Conservation (phyloP, 2,797 vertebrate genomes). For the Nyctibius grandis region DNA sequence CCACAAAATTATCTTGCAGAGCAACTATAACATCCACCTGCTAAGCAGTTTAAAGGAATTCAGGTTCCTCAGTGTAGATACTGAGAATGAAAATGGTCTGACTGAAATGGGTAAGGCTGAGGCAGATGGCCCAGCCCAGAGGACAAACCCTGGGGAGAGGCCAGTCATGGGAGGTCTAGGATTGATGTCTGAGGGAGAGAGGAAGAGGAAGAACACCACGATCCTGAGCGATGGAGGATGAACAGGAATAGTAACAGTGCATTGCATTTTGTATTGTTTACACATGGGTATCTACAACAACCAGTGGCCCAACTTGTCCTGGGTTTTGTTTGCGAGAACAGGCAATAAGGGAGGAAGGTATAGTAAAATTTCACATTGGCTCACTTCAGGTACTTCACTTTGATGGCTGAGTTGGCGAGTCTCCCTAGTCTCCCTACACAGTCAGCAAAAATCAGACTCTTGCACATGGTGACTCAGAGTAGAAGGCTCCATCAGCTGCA, state of each 20-base stretch:
- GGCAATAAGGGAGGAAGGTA: not conserved
- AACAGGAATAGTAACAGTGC: not conserved
- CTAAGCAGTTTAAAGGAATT: not conserved
- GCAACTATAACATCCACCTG: not conserved
- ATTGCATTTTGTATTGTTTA: not conserved
- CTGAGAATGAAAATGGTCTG: not conserved
- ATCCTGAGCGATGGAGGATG: not conserved
- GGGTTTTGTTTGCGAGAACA: not conserved
- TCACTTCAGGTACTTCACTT: not conserved
- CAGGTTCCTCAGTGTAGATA: not conserved
- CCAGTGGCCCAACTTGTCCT: not conserved
- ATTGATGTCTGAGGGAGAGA: not conserved
- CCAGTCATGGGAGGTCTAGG: not conserved
- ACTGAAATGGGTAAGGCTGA: not conserved
- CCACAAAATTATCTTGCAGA: not conserved
- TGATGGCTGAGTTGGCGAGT: not conserved
- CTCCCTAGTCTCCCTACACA: not conserved
- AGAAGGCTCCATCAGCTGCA: not conserved
- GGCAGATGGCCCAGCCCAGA: not conserved
- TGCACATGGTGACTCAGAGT: conserved; percentile 3
- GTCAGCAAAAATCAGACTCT: not conserved
- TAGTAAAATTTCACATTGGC: not conserved
- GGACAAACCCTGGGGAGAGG: not conserved
- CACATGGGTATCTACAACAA: not conserved
- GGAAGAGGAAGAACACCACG: not conserved